Base-by-base conservation (phyloP, 2,797 vertebrate species). In the Bucorvus abyssinicus region DNA sequence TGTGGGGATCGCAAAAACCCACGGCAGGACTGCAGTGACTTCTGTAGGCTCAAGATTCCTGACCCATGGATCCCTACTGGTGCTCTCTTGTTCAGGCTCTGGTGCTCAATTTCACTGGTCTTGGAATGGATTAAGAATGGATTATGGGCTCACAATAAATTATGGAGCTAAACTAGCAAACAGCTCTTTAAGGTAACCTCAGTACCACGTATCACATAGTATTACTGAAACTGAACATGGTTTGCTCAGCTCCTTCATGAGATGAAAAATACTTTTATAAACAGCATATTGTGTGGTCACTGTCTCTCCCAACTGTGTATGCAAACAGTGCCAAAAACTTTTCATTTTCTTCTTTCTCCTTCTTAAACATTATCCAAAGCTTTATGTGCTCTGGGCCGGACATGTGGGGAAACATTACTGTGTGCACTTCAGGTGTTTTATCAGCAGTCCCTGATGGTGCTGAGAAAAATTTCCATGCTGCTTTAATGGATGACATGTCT, bases 401-500 rank as follows among this genome's bases (percentile, higher is more conserved):
- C 68, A 69, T 8, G 38, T 74, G 75, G 49, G 81, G 61, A 90
- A 87, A 71, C 40, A 85, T 42, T 59, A n/a, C 29, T 52, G 16
- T 57, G 50, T 67, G 47, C 26, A 69, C 67, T 79, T 92, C 22
- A 73, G 55, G 44, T 69, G 29, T 44, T 89, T 87, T 89, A 75
- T 75, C 40, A 78, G 30, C 69, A 91, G 38, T 44, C 47, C 42
- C n/a, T 82, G 27, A 40, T 42, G n/a, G 34, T 83, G 50, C 64
- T 82, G 20, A 88, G 63, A 76, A 81, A 79, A 84, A 73, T 30
- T 82, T 91, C 40, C 29, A 9, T 86, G 59, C 49, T 84, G 45
- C 44, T 91, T 91, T 93, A 91, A 76, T 77, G 70, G 56, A 68
- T 88, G 67, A 79, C 67, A 86, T 90, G 91, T 94, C 52, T 74